These are phyloP conservation scores for Tenthredo livida DNA, from an alignment of 2,888 invertebrate genomes.

Conservation along the genomic window DNA sequence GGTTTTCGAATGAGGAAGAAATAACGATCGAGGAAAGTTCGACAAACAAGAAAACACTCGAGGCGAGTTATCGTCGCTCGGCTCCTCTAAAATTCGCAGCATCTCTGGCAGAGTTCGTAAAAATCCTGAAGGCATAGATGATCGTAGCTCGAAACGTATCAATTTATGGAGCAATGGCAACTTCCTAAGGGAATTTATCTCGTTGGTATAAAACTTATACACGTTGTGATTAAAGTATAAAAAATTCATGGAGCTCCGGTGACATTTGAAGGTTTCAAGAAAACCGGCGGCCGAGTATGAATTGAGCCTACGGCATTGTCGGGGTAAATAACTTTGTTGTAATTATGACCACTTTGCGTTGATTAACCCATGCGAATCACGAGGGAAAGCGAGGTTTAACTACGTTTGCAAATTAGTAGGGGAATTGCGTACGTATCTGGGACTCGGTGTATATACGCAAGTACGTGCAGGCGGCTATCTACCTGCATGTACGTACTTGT, in stretches of 20 bases:
- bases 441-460: not conserved
- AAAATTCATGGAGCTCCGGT: not conserved
- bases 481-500: not conserved
- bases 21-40: not conserved
- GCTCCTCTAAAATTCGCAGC: not conserved
- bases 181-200: not conserved
- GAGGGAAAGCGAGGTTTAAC: constrained; percentile 36
- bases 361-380: constrained; percentile 41
- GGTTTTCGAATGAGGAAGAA: not conserved
- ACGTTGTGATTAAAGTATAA: not conserved
- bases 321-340: constrained; percentile 32
- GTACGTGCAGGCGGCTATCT: not conserved
- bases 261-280: not conserved
- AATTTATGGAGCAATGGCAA: not conserved
- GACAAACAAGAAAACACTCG: not conserved
- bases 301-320: not conserved
- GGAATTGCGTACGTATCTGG: constrained; percentile 36
- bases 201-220: not conserved
- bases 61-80: not conserved
- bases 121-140: not conserved
- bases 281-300: not conserved
- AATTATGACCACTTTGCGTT: constrained; percentile 41
- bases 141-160: not conserved
- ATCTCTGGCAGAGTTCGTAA: not conserved
- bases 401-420: constrained; percentile 45